phyloP scores from a whole-genome alignment of 2,797 vertebrate genomes.

The Vespertilio murinus region DNA sequence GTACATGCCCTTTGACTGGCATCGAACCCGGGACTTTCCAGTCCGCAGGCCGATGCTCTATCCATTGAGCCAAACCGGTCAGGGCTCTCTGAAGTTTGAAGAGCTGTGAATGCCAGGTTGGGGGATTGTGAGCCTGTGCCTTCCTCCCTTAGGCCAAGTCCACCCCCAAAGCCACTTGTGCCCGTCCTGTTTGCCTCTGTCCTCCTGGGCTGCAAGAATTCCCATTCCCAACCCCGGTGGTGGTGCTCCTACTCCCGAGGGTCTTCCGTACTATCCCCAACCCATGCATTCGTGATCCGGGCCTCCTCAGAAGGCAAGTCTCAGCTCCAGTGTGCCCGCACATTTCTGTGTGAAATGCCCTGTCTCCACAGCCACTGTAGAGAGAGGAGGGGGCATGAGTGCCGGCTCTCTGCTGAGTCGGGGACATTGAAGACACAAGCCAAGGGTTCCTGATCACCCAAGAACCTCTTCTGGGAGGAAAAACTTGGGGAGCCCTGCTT shows the following conservation, averaged over 20 bases:
- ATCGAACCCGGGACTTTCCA: too few species aligned
- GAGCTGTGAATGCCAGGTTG: background rate
- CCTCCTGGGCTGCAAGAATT: background rate
- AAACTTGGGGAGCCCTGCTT: background rate
- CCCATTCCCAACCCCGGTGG: background rate
- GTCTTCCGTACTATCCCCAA: background rate
- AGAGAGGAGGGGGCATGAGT: background rate
- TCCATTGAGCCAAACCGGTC: too few species aligned
- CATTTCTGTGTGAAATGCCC: background rate
- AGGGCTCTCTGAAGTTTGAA: background rate
- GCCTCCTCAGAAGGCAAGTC: background rate
- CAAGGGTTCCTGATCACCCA: background rate
- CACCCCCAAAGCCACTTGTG: background rate
- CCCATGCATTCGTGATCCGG: background rate
- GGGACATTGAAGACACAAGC: background rate
- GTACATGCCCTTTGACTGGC: too few species aligned
- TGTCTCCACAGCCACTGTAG: background rate
- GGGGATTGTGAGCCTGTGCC: background rate
- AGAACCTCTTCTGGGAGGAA: background rate
- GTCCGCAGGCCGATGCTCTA: too few species aligned
- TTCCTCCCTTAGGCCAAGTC: background rate
- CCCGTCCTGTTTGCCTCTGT: background rate
- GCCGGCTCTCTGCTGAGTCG: background rate
- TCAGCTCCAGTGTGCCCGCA: background rate
- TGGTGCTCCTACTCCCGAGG: background rate